Conservation (phyloP, 2,797 vertebrate species). For the Lateolabrax maculatus region DNA sequence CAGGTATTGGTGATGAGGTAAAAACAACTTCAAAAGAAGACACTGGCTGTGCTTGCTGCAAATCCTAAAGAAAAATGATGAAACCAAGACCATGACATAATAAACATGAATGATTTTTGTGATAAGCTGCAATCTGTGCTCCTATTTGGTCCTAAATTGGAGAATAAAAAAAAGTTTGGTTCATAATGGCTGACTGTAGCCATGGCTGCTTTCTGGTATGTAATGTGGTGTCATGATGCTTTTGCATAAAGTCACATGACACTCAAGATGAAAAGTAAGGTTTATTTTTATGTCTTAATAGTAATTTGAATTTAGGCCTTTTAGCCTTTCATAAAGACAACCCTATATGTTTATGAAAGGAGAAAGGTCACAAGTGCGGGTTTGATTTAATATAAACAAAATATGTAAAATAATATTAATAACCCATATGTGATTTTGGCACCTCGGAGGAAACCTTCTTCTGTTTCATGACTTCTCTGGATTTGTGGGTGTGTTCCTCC, state of each 20-base stretch:
- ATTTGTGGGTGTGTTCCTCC: neutral
- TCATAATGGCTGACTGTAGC: constrained; percentile 4
- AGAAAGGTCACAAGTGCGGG: neutral
- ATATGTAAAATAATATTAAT: neutral
- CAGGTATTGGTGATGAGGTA: neutral
- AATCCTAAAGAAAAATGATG: neutral
- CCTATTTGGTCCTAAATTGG: neutral
- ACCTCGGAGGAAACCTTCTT: neutral
- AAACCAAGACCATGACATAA: neutral
- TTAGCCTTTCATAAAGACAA: neutral
- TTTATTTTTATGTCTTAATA: neutral
- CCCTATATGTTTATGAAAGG: neutral
- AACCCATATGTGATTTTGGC: neutral
- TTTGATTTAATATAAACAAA: neutral
- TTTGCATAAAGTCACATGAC: constrained; percentile 5
- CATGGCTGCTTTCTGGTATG: constrained; percentile 8
- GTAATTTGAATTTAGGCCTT: neutral
- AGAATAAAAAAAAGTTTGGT: neutral
- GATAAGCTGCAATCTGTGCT: neutral
- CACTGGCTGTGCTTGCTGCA: too few relatives aligned
- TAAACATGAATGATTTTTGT: neutral
- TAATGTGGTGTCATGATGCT: constrained; percentile 28
- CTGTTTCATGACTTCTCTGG: neutral
- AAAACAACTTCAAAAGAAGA: neutral
- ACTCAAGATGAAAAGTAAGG: neutral